Evolutionary conservation across 2,888 invertebrate species (phyloP).

Genomic region (Epirrhoe alternata): DNA sequence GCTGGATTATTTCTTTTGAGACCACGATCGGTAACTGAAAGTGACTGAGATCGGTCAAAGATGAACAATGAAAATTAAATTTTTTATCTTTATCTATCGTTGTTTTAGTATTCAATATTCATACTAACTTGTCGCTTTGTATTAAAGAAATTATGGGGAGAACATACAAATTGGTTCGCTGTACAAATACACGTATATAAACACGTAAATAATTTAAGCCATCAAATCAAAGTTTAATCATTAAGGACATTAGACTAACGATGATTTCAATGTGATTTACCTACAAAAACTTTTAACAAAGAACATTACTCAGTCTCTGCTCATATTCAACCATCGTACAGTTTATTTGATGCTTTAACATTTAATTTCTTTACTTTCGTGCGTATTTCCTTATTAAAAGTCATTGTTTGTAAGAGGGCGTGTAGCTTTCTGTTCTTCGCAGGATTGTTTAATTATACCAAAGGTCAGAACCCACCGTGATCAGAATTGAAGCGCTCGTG

Average conservation of each 20-base stretch:
- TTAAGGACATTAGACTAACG: background rate
- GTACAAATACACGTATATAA: background rate
- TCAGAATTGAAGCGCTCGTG: too few species aligned
- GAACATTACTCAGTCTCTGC: background rate
- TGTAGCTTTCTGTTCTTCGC: constrained; percentile 65
- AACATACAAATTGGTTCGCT: background rate
- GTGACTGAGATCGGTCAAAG: constrained; percentile 45
- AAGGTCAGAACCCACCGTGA: constrained; percentile 66
- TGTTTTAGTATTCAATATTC: background rate
- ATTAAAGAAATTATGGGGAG: background rate
- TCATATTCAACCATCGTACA: constrained; percentile 24
- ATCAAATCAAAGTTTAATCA: background rate
- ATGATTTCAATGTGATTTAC: background rate
- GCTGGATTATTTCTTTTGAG: constrained; percentile 75
- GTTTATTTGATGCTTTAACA: constrained; percentile 48
- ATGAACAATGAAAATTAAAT: constrained; percentile 7
- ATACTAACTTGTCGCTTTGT: background rate
- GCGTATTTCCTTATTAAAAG: constrained; percentile 64
- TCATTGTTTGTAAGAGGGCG: constrained; percentile 58
- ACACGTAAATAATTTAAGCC: background rate
- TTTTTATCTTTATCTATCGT: background rate
- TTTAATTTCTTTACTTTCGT: constrained; percentile 53
- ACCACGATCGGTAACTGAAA: constrained; percentile 56
- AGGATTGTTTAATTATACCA: constrained; percentile 81
- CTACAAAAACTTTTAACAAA: background rate